These are phyloP conservation scores for Acrobasis consociella DNA, from an alignment of 2,888 invertebrate genomes.

Conservation along the genomic window DNA sequence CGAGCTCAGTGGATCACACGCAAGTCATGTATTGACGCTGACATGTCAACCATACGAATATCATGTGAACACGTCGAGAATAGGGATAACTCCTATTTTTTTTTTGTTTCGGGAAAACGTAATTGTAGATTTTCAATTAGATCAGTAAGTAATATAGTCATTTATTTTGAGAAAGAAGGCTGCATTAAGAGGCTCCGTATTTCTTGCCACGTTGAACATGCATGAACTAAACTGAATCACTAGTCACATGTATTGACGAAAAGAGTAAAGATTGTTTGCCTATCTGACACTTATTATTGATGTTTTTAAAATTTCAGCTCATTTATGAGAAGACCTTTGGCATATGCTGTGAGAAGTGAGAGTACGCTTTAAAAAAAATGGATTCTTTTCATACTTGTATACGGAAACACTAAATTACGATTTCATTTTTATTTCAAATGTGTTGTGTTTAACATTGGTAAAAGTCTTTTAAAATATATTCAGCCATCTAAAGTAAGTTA, in stretches of 20 bases:
- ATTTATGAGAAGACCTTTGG: too few relatives aligned
- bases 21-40: slow-evolving; percentile 37
- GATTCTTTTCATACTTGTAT: too few relatives aligned
- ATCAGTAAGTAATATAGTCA: background rate
- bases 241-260: slow-evolving; percentile 2
- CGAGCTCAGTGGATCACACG: slow-evolving; percentile 42
- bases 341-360: too few relatives aligned
- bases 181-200: slow-evolving; percentile 5
- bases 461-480: too few relatives aligned
- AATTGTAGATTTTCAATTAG: background rate
- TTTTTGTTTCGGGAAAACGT: background rate
- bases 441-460: too few relatives aligned
- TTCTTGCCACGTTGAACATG: slow-evolving; percentile 24
- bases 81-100: background rate
- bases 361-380: too few relatives aligned
- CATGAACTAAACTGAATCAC: slow-evolving; percentile 19
- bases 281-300: too few relatives aligned
- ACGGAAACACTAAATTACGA: too few relatives aligned
- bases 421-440: too few relatives aligned
- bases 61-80: slow-evolving; percentile 6
- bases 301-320: too few relatives aligned
- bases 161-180: too few relatives aligned
- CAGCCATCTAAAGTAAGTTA: too few relatives aligned
- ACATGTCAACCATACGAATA: slow-evolving; percentile 26
- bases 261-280: background rate